Base-by-base conservation (phyloP, 2,113 vertebrate genomes). In the Gopherus flavomarginatus region DNA sequence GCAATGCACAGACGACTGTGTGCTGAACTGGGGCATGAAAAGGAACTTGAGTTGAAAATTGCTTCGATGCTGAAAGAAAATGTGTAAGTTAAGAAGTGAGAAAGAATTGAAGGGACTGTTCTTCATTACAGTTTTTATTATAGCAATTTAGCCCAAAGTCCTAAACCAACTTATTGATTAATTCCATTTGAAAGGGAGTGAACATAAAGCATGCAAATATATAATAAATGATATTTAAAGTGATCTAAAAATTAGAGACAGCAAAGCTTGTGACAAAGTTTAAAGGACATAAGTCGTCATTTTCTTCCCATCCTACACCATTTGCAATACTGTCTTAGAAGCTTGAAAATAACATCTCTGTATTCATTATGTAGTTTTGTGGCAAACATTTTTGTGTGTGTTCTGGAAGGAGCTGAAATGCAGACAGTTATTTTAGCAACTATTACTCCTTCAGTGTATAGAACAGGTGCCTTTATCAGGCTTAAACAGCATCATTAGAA, bases 11-110 rank as follows among this genome's bases (percentile, higher is more conserved):
- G 96, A 42, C 93, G 97, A 14, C 54, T 99, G 84, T 97, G 98
- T 94, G 11, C 49, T 0, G 98, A 99, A 49, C 97, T 99, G 96
- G 98, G 97, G 88, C 92, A 59, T 0, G 98, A 99, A 91, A 98
- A 97, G 86, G 98, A 98, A 47, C 93, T 98, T 52, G 97, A 99
- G 96, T 22, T 96, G 3, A 96, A 90, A 47, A 89, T 98, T 91
- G 86, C 29, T 84, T 92, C 94, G 31, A 49, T 85, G 42, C 96
- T 99, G 13, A 95, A 96, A 87, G 97, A 99, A 57, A 98, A 95
- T 22, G 90, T 97, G 99, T 99, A 96, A 99, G 99, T 98, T 44
- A 81, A 13, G 27, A 16, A 59, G 53, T 59, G 6, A 56, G 31
- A 38, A 47, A 44, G 4, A 21, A 42, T 47, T n/a, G 12, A 35